Percentiles rank a stretch among this genome's conserved stretches.
Conservation (phyloP, 2,797 vertebrate genomes). For the Megaceryle alcyon region DNA sequence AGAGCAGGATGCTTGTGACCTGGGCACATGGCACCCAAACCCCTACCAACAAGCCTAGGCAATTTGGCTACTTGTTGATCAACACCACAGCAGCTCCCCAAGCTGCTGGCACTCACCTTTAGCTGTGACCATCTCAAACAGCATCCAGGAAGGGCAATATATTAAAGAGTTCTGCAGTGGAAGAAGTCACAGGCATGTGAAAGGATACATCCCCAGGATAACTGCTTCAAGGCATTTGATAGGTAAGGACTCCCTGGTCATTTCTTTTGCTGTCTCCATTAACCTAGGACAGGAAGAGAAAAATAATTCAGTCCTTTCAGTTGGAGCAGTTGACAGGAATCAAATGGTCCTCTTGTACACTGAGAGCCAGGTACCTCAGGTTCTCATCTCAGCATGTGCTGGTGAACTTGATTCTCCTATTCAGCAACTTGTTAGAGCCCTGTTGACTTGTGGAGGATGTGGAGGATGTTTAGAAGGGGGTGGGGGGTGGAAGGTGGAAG, state of each 20-base stretch:
- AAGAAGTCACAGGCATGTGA: not conserved
- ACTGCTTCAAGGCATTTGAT: conserved; percentile 99
- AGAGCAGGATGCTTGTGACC: not conserved
- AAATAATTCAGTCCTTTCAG: not conserved
- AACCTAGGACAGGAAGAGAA: conserved; percentile 80
- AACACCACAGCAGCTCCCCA: not conserved
- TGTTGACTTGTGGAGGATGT: not conserved
- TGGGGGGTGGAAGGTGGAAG: rapidly evolving
- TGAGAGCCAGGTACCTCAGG: rapidly evolving
- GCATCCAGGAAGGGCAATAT: not conserved
- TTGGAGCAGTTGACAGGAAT: not conserved
- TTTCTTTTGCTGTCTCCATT: conserved; percentile 97
- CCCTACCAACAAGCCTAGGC: rapidly evolving
- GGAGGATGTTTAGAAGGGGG: not conserved
- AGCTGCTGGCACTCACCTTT: conserved; percentile 19
- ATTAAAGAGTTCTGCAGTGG: not conserved
- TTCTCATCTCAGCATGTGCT: not conserved
- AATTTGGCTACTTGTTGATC: not conserved
- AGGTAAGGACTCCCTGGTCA: conserved; percentile 95
- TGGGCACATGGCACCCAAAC: not conserved
- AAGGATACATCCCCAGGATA: conserved; percentile 99
- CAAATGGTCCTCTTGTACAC: not conserved
- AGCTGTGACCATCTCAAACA: not conserved
- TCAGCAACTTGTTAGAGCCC: not conserved
- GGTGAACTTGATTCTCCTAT: not conserved